Evolutionary conservation across 2,888 invertebrate genomes (phyloP), one percentile per base, ranked within the genome.

Genomic region (Euplexia lucipara): DNA sequence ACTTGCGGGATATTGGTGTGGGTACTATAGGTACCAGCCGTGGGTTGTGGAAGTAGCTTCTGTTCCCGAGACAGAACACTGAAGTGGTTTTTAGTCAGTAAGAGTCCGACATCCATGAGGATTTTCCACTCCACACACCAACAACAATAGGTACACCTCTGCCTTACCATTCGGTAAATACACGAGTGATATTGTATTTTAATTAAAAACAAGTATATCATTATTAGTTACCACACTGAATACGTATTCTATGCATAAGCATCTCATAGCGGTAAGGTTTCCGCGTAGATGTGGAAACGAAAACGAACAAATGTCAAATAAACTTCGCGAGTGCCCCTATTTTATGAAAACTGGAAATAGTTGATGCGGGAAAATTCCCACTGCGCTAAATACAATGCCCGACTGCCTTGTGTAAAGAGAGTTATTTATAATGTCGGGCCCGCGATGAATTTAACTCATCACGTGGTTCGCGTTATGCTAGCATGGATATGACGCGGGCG

Each of bases 371-470:
- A 75, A 78, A 73, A 70, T 79, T 73, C 81, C 66, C 68, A 73
- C 54, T 75, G 70, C 68, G 73, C 78, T 79, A 79, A 79, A 81
- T 84, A 81, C 82, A 85, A 81, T 78, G 77, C 71, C 52, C 54
- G 72, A 57, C 62, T 60, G 68, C 70, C 72, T 78, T 63, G 63
- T 72, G 67, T 68, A 77, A 79, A 81, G 61, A 70, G 65, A 72
- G 69, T 73, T 73, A 76, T 76, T 71, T 75, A 74, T 74, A 80
- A 79, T 68, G 67, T 64, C 71, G 62, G 57, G 32, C 52, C 57
- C 49, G 78, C 70, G 60, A 71, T 71, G 81, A 68, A 78, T 78
- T 73, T 60, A 60, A 74, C 69, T 71, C 78, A 49, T 71, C 58
- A 62, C 35, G 64, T 59, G 68, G 39, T 34, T 68, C 66, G 47